Base-by-base conservation (phyloP, 37 sponge, comb jelly and placozoan genomes). In the Tethya wilhelma region DNA sequence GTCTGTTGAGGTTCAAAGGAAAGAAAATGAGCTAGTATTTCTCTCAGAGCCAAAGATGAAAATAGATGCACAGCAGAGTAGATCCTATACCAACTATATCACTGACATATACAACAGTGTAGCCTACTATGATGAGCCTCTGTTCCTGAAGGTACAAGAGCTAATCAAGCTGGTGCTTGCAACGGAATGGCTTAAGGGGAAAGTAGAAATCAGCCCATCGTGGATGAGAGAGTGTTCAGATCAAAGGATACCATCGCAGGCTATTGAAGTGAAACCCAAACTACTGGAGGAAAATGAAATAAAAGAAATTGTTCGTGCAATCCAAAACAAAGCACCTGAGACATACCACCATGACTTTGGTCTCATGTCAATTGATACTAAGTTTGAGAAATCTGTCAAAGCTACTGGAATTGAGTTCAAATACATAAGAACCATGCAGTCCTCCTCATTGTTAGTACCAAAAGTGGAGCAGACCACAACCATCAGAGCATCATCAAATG, bases 81-180 rank as follows among this genome's bases (percentile, higher is more conserved):
- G 46, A 12, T 2, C 0, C n/a, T 85, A 85, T 39, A 49, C 86
- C 17, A 76, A 76, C 26, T 85, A 78, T 43, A 67, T 78, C 1
- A 68, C 71, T 1, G 40, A 64, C 5, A 69, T 45, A 0, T 81
- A 36, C 39, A 38, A 36, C 6, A 45, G 59, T 31, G 23, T 85
- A 6, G 79, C 86, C 56, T 68, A 85, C 29, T 38, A 85, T 44
- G 86, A 79, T 32, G 86, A n/a, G n/a, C n/a, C n/a, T n/a, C n/a
- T n/a, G n/a, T n/a, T n/a, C n/a, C n/a, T n/a, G n/a, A n/a, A n/a
- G 79, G 86, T 85, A 63, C 55, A 55, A 49, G 86, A 85, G 26
- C 25, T 78, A 11, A 26, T 67, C 34, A 85, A 85, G 55, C 58
- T 78, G 62, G 36, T 78, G 6, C 69, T 85, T 19, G 71, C 65